These are phyloP conservation scores for Stegodyphus dumicola DNA, from an alignment of 1,140 invertebrate species.

Conservation along the genomic window DNA sequence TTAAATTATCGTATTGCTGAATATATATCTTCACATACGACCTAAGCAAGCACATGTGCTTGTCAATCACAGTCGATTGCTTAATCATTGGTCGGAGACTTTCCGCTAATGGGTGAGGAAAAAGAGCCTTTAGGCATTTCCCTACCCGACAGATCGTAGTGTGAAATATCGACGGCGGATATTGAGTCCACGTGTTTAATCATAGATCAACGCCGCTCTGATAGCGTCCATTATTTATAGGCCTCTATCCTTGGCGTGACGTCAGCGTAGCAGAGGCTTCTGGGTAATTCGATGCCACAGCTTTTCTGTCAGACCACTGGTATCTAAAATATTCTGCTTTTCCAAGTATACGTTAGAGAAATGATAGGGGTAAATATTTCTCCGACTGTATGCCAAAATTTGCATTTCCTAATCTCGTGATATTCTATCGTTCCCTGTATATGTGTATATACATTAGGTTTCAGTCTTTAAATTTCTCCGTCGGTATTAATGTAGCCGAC, in stretches of 20 bases:
- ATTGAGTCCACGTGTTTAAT: constrained; percentile 41
- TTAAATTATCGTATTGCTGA: too few species aligned
- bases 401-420: not conserved
- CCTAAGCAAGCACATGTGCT: too few species aligned
- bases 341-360: too few species aligned
- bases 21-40: too few species aligned
- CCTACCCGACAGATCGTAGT: not conserved
- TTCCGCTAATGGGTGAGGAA: too few species aligned
- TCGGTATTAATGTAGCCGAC: too few species aligned
- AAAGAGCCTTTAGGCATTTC: not conserved
- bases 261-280: not conserved
- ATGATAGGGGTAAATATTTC: not conserved
- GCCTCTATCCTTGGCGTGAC: not conserved
- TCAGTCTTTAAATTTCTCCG: too few species aligned
- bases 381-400: not conserved
- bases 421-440: not conserved
- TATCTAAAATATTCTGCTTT: too few species aligned
- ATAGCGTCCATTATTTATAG: constrained; percentile 15
- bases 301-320: not conserved
- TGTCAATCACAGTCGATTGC: too few species aligned
- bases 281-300: not conserved
- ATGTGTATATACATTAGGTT: too few species aligned
- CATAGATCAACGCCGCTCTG: constrained; percentile 20
- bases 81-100: too few species aligned
- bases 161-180: constrained; percentile 31